Conservation (phyloP, 2,797 vertebrate species). For the Sorex maritimensis region DNA sequence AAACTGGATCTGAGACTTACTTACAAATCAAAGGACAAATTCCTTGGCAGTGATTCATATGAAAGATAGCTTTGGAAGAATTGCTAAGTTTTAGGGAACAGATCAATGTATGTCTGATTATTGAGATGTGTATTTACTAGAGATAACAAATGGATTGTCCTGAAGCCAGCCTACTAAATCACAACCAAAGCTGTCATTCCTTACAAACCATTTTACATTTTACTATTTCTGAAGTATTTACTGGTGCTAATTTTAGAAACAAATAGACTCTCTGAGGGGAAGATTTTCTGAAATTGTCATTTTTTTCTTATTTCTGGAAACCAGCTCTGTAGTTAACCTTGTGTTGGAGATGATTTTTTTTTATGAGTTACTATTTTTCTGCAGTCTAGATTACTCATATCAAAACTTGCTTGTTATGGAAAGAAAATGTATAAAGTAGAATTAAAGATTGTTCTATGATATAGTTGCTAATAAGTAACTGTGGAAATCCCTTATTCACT, state of each 20-base stretch:
- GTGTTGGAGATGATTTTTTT: conserved; percentile 52
- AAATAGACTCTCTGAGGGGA: conserved; percentile 55
- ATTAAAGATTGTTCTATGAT: conserved; percentile 29
- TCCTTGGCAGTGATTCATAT: conserved; percentile 52
- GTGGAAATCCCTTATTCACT: conserved; percentile 39
- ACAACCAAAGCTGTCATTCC: neutral
- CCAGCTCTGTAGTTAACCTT: conserved; percentile 14
- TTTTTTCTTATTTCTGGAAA: conserved; percentile 66
- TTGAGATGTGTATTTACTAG: conserved; percentile 29
- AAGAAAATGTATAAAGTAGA: conserved; percentile 67
- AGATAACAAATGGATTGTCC: neutral
- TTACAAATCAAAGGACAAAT: conserved; percentile 54
- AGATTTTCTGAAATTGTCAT: conserved; percentile 63
- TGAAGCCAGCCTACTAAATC: neutral
- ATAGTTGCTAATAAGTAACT: conserved; percentile 55
- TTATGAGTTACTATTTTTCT: conserved; percentile 56
- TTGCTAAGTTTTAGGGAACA: conserved; percentile 36
- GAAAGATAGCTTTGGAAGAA: conserved; percentile 54
- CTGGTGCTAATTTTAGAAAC: conserved; percentile 54
- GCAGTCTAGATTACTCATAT: conserved; percentile 27
- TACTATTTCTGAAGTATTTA: conserved; percentile 25
- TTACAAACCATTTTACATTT: conserved; percentile 44
- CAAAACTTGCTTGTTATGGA: conserved; percentile 54
- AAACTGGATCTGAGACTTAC: conserved; percentile 53
- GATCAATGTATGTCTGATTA: conserved; percentile 23